phyloP scores from a whole-genome alignment of 2,113 vertebrate species.

The Bettongia penicillata region DNA sequence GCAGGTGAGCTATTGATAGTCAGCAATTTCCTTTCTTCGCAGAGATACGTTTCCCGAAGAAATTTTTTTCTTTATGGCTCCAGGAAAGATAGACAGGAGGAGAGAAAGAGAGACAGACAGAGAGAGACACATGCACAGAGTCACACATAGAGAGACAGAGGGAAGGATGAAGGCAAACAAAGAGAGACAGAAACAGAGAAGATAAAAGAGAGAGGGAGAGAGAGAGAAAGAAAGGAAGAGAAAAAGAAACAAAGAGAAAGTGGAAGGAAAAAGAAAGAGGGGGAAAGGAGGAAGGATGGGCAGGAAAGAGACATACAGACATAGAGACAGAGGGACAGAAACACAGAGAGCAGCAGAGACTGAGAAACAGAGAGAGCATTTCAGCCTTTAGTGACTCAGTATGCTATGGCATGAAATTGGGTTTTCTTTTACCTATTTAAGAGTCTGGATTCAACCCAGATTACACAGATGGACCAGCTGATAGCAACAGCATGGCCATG shows the following conservation, averaged over 20 bases:
- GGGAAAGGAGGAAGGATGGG: no score
- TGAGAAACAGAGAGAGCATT: background rate
- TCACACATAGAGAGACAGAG: no score
- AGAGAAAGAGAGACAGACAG: no score
- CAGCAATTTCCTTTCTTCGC: constrained; percentile 8
- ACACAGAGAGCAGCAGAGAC: background rate
- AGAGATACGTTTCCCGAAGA: background rate
- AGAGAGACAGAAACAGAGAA: background rate
- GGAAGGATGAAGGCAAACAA: no score
- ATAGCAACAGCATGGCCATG: background rate
- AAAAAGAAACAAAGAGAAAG: background rate
- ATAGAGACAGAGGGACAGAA: background rate
- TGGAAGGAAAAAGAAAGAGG: background rate
- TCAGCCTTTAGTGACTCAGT: background rate
- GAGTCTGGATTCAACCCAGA: background rate
- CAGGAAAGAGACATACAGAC: background rate
- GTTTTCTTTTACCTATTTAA: background rate
- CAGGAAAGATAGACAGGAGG: no score
- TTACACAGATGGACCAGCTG: background rate
- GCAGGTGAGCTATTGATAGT: background rate
- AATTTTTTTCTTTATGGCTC: background rate
- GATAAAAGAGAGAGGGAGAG: background rate
- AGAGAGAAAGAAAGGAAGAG: background rate
- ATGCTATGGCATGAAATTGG: background rate
- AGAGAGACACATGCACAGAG: no score